phyloP scores from a whole-genome alignment of 2,888 invertebrate genomes.

The Pandemis heparana region DNA sequence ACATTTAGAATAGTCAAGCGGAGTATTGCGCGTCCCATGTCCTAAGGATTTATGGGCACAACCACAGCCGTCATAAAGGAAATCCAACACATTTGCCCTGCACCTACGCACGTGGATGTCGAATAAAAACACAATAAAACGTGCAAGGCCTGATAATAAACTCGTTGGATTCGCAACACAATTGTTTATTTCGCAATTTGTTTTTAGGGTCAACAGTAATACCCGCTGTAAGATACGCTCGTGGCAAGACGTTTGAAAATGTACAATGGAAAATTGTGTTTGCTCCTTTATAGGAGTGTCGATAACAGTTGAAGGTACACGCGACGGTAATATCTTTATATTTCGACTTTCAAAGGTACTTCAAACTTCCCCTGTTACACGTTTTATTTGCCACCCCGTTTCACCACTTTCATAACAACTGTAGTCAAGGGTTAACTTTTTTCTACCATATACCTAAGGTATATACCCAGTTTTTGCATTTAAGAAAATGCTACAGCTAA shows the following conservation, averaged over 20 bases:
- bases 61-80: conserved; percentile 45
- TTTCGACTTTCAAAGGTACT: not conserved
- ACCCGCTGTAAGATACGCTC: conserved; percentile 15
- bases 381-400: not conserved
- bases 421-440: not conserved
- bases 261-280: conserved; percentile 18
- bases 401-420: not conserved
- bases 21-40: conserved; percentile 18
- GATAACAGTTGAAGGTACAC: conserved; percentile 7
- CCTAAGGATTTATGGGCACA: conserved; percentile 33
- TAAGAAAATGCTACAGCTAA: not conserved
- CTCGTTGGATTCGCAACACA: conserved; percentile 27
- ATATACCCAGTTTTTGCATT: not conserved
- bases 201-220: conserved; percentile 33
- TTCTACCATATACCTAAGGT: not conserved
- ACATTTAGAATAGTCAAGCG: conserved; percentile 13
- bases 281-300: conserved; percentile 9
- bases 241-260: conserved; percentile 21
- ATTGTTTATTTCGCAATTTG: conserved; percentile 41
- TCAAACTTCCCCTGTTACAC: not conserved
- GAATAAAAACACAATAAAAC: conserved; percentile 43
- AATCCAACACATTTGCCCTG: conserved; percentile 48
- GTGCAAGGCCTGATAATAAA: conserved; percentile 46
- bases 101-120: conserved; percentile 42
- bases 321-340: not conserved